These are phyloP conservation scores for Mesorhabditis belari DNA, from an alignment of 2,888 invertebrate genomes.

Conservation along the genomic window DNA sequence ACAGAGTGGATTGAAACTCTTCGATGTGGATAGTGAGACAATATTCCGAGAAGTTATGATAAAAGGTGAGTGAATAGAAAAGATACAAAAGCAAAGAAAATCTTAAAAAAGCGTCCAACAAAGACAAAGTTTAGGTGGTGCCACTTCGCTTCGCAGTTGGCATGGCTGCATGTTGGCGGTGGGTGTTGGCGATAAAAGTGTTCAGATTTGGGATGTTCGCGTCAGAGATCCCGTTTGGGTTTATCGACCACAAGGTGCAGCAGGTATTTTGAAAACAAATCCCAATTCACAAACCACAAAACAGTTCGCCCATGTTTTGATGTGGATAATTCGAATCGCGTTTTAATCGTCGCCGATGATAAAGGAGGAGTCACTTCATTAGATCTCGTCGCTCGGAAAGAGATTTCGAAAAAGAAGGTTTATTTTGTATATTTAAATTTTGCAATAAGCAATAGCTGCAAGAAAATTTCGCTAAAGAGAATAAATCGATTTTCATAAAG, in stretches of 20 bases:
- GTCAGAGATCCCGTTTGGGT: neutral
- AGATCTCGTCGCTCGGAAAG: neutral
- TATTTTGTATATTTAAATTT: neutral
- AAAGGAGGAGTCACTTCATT: neutral
- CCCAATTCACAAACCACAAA: neutral
- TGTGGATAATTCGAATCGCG: neutral
- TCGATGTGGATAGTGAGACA: neutral
- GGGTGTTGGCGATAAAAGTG: neutral
- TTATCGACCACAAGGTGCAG: neutral
- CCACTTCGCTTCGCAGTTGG: neutral
- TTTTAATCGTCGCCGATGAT: neutral
- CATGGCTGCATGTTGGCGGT: neutral
- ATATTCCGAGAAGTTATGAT: neutral
- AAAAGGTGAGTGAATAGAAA: neutral
- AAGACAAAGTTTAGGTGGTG: neutral
- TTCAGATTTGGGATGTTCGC: neutral
- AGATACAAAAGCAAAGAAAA: too few relatives aligned
- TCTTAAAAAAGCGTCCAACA: neutral
- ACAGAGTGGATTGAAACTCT: neutral
- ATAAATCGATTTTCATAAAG: too few relatives aligned
- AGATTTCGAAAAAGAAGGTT: neutral
- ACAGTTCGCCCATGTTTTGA: neutral
- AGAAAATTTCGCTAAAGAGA: too few relatives aligned
- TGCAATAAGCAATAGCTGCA: too few relatives aligned
- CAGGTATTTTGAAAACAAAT: neutral